Conservation (phyloP, 2,888 invertebrate genomes). For the Cryptocephalus primarius region DNA sequence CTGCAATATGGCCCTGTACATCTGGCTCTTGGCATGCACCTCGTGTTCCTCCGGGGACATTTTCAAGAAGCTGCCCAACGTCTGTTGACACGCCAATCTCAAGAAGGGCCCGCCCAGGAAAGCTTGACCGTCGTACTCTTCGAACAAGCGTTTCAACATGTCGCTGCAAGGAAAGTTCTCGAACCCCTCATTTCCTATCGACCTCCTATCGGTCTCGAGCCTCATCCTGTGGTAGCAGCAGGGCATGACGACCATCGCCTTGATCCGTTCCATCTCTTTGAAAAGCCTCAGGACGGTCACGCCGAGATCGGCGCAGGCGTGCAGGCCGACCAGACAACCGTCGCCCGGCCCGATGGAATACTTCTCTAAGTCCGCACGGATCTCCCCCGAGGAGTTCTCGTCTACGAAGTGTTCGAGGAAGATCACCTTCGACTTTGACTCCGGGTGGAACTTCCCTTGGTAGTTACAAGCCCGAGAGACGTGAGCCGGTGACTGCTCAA, state of each 20-base stretch:
- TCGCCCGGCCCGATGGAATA: slow-evolving; percentile 11
- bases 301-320: slow-evolving; percentile 69
- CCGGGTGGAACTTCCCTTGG: slow-evolving; percentile 44
- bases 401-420: slow-evolving; percentile 48
- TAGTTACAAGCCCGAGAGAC: slow-evolving; percentile 47
- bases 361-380: slow-evolving; percentile 19
- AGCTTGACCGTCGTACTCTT: slow-evolving; percentile 28
- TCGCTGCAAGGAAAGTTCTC: slow-evolving; percentile 57
- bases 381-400: slow-evolving; percentile 38
- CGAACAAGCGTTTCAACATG: slow-evolving; percentile 36
- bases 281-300: slow-evolving; percentile 57
- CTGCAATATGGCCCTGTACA: slow-evolving; percentile 53
- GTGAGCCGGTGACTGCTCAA: slow-evolving; percentile 51
- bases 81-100: slow-evolving; percentile 61
- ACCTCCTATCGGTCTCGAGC: slow-evolving; percentile 14
- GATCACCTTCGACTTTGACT: slow-evolving; percentile 44
- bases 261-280: slow-evolving; percentile 43
- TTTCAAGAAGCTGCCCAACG: slow-evolving; percentile 41
- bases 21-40: slow-evolving; percentile 43
- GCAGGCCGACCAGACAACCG: slow-evolving; percentile 52
- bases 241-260: slow-evolving; percentile 55
- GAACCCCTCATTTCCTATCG: slow-evolving; percentile 35
- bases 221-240: slow-evolving; percentile 71
- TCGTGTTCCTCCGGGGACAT: slow-evolving; percentile 40
- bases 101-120: slow-evolving; percentile 55